Base-by-base conservation (phyloP, 2,888 invertebrate species). In the Harpalus rufipes region DNA sequence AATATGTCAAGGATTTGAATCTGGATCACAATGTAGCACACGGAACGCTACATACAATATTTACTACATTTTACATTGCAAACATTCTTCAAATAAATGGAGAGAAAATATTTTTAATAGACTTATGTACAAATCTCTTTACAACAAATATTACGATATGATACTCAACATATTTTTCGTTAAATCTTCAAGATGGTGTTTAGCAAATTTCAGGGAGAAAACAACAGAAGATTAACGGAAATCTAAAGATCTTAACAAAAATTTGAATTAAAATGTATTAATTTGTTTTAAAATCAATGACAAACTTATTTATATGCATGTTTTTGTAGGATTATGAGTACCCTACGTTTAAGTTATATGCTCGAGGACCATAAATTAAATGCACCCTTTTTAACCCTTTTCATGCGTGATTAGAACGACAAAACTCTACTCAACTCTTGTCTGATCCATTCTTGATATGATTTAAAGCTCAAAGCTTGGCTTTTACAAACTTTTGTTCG, bases 401-500 rank as follows among this genome's bases (percentile, higher is more conserved):
- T 80, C 80, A 80, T 51, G 56, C 56, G 76, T 76, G 76, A 76
- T 76, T 76, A 76, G 76, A 76, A 25, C 68, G 51, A 76, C 76
- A 32, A 51, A 80, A 80, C n/a, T 39, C 16, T 61, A 18, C 21
- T 78, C 58, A 56, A 78, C 61, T 56, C 76, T 51, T 7, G 18
- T 51, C 76, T 76, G 51, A 21, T 18, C 18, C 51, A 21, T 56
- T 56, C 56, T 51, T 76, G n/a, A 21, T 18, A 76, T 76, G 76
- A 76, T 76, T 61, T 61, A 61, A 25, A 80, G 25, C 79, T 32
- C 32, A 5, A 32, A 32, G 32, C 32, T 59, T 10, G 10, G 32
- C 39, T 79, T 39, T 79, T 79, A 79, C n/a, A 79, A 79, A 59
- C 25, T 79, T 59, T 14, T 41, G 39, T 61, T 41, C 21, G 25